Conservation (phyloP, 2,797 vertebrate species). For the Peromyscus melanophrys region DNA sequence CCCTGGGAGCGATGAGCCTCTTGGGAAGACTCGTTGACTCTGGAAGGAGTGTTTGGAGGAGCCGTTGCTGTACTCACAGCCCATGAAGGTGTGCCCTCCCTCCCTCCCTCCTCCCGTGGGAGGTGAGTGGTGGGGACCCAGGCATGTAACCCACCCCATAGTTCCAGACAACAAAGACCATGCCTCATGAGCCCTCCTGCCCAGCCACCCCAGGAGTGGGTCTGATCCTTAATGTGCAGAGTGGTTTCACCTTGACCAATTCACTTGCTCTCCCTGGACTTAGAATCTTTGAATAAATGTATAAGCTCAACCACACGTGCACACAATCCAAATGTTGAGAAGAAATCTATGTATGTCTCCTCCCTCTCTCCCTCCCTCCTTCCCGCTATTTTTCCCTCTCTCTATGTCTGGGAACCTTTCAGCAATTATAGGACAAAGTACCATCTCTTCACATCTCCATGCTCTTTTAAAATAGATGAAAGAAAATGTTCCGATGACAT, state of each 20-base stretch:
- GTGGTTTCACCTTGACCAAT: background rate
- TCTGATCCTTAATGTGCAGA: background rate
- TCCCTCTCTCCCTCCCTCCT: background rate
- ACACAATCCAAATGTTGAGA: background rate
- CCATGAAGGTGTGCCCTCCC: background rate
- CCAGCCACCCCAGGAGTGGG: background rate
- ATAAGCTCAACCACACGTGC: background rate
- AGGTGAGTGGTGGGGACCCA: background rate
- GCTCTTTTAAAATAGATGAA: slow-evolving; percentile 10
- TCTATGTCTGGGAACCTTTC: background rate
- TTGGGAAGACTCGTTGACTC: background rate
- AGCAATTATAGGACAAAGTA: background rate
- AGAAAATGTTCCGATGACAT: background rate
- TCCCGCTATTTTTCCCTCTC: background rate
- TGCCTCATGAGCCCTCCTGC: background rate
- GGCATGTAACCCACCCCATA: background rate
- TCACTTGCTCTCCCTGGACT: background rate
- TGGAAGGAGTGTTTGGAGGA: background rate
- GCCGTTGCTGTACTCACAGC: background rate
- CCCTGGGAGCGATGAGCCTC: background rate
- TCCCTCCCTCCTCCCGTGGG: background rate
- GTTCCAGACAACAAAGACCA: background rate
- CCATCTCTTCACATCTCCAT: background rate
- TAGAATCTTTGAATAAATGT: background rate
- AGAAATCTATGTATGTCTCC: background rate